phyloP scores from a whole-genome alignment of 2,113 vertebrate genomes.

The Chelonoidis abingdonii region DNA sequence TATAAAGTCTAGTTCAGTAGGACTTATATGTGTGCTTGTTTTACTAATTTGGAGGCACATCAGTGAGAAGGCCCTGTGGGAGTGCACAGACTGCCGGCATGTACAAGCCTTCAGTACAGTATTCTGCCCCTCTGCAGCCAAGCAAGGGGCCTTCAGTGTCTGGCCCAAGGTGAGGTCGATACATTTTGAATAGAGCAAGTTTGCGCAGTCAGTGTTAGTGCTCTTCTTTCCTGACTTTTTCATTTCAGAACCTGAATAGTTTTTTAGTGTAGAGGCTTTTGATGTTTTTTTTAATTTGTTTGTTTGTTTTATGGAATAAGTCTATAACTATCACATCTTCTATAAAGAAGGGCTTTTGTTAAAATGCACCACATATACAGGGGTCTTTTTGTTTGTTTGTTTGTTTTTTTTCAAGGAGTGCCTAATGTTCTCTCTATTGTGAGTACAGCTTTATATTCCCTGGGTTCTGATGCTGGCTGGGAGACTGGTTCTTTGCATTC shows the following conservation, averaged over 20 bases:
- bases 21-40: neutral
- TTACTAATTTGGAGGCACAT: neutral
- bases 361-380: accelerated
- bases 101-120: accelerated
- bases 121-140: accelerated
- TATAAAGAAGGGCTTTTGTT: neutral
- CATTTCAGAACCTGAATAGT: neutral
- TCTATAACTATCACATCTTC: neutral
- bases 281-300: neutral
- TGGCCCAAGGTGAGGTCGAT: neutral
- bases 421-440: neutral
- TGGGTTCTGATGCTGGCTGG: neutral
- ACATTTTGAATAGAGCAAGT: accelerated
- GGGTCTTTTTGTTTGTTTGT: neutral
- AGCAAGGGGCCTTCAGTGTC: neutral
- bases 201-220: neutral
- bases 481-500: neutral
- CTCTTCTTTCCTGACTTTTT: neutral
- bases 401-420: neutral
- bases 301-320: neutral
- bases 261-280: neutral
- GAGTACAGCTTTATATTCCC: neutral
- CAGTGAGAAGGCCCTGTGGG: accelerated
- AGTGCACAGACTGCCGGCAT: accelerated
- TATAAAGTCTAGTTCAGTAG: neutral